These are phyloP conservation scores for Microplitis demolitor DNA, from an alignment of 1,140 invertebrate genomes.

Conservation along the genomic window DNA sequence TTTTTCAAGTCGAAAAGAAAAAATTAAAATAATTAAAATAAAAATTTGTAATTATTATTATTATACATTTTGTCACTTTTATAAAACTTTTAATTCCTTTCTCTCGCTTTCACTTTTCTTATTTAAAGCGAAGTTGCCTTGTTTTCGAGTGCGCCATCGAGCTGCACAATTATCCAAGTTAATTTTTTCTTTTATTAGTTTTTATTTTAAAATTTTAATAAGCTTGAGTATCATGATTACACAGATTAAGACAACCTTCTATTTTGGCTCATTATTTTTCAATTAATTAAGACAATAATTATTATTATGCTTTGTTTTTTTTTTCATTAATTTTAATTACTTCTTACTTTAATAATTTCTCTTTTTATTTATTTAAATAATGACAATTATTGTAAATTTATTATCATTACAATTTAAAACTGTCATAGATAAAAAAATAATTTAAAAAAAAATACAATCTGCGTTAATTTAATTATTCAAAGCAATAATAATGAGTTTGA, in stretches of 20 bases:
- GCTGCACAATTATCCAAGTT: conserved; percentile 27
- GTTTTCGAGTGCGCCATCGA: conserved; percentile 23
- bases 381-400: no score
- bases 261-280: conserved; percentile 32
- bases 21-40: not conserved
- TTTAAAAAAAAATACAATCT: no score
- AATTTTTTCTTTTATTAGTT: conserved; percentile 27
- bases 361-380: no score
- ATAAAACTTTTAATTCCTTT: conserved; percentile 4
- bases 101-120: conserved; percentile 1
- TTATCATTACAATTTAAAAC: no score
- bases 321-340: not conserved
- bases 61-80: not conserved
- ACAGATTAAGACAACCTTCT: conserved; percentile 53
- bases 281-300: conserved; percentile 2
- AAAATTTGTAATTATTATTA: not conserved
- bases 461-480: no score
- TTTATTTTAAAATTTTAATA: conserved; percentile 46
- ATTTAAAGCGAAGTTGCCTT: conserved; percentile 16
- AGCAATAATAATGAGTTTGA: not conserved
- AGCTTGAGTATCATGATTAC: conserved; percentile 58
- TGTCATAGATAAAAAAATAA: no score
- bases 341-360: not conserved
- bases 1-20: not conserved
- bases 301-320: not conserved